Base-by-base conservation (phyloP, 2,888 invertebrate species). In the Carpatolechia fugitivella region DNA sequence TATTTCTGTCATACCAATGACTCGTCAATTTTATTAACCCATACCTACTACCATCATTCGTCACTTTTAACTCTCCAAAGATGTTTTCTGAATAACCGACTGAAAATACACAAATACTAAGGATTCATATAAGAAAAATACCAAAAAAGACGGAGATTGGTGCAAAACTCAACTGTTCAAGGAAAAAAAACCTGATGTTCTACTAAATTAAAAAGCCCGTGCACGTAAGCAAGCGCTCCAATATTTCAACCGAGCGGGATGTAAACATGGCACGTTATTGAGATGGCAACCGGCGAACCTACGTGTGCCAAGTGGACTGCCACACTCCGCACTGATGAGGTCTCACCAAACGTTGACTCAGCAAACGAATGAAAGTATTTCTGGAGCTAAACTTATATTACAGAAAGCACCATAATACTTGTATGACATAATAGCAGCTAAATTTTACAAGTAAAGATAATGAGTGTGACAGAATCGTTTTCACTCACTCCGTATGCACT, bases 241-340 rank as follows among this genome's bases (percentile, higher is more conserved):
- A 77, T 80, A 79, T 80, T 76, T 82, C 69, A 76, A 62, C 59
- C 60, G 54, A 54, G 50, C 55, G 47, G 65, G 65, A 68, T 68
- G 70, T 76, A 76, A 75, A 80, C 76, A 80, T 71, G 64, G 69
- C 65, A 63, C 60, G 69, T 69, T 74, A 77, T 74, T 71, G 71
- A 66, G 66, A 67, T 55, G 60, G 62, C 60, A 60, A 62, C 58
- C 52, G 58, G 51, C 55, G 53, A 51, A 60, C 60, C 65, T 68
- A 64, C 62, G 56, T 57, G 65, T 64, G 66, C 66, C 65, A 68
- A 66, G 36, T 29, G 38, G 50, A 16, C 33, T 48, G 13, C 46
- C 11, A 10, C n/a, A 10, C 29, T 31, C 30, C 20, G 13, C 13
- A 6, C 35, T 48, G 48, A 48, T 48, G 48, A 48, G 35, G 30